Evolutionary conservation across 2,797 vertebrate genomes (phyloP).

Genomic region (Tokudaia tokunoshimensis): DNA sequence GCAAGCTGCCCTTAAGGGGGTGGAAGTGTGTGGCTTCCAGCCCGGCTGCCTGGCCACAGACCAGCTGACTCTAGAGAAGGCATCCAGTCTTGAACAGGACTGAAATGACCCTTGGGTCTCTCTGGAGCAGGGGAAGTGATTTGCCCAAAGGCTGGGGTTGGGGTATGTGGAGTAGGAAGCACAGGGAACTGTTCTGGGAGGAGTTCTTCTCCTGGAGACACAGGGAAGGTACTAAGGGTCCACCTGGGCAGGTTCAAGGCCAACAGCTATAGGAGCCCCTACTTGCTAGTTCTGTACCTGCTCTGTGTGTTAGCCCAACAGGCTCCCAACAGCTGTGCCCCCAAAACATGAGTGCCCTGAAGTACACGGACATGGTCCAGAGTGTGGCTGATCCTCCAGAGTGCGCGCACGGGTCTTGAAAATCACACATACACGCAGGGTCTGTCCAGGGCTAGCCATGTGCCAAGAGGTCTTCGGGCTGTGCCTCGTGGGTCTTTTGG

Average conservation of each 20-base stretch:
- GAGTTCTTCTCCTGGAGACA: background rate
- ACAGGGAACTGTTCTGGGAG: background rate
- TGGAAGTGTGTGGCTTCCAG: background rate
- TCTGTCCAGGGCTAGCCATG: accelerated
- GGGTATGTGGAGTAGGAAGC: background rate
- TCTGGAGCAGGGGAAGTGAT: background rate
- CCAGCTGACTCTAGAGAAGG: conserved; percentile 60
- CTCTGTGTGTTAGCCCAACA: background rate
- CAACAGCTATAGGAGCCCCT: background rate
- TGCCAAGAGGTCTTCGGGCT: background rate
- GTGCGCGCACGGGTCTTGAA: background rate
- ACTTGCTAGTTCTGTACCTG: background rate
- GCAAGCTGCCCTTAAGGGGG: background rate
- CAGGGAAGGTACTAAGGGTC: background rate
- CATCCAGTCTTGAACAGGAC: conserved; percentile 68
- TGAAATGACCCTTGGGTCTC: conserved; percentile 60
- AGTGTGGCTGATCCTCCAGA: background rate
- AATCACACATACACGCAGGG: background rate
- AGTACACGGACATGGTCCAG: accelerated
- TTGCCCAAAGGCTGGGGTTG: background rate
- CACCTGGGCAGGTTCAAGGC: background rate
- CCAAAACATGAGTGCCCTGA: background rate
- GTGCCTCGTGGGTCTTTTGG: background rate
- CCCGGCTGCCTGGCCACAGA: conserved; percentile 47
- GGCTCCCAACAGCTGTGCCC: background rate